Conservation (phyloP, 1,140 invertebrate genomes). For the Drosophila triauraria region DNA sequence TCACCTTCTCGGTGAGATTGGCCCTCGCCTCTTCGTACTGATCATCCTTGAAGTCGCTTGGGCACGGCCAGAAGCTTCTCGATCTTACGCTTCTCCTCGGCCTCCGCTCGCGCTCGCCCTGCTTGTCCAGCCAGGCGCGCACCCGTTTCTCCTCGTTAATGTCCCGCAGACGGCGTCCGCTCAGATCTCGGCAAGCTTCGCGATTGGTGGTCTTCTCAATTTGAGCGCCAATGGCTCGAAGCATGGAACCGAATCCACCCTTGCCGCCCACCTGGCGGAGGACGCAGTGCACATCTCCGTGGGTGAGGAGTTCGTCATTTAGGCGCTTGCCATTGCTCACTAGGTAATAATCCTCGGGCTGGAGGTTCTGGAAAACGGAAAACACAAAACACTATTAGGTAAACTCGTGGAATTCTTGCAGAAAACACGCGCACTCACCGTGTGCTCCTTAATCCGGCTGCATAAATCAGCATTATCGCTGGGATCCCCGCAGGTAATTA, state of each 20-base stretch:
- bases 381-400: background rate
- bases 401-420: background rate
- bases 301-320: background rate
- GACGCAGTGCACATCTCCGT: constrained; percentile 51
- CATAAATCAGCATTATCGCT: constrained; percentile 38
- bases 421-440: constrained; percentile 39
- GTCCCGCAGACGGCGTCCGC: constrained; percentile 95
- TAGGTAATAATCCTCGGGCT: constrained; percentile 50
- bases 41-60: constrained; percentile 92
- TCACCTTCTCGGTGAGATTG: constrained; percentile 91
- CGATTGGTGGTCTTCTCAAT: constrained; percentile 99
- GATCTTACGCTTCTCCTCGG: constrained; percentile 91
- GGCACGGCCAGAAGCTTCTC: constrained; percentile 91
- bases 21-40: constrained; percentile 92
- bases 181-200: constrained; percentile 98
- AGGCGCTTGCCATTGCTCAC: constrained; percentile 58
- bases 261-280: constrained; percentile 90
- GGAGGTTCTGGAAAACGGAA: constrained; percentile 35
- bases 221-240: constrained; percentile 98
- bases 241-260: constrained; percentile 97
- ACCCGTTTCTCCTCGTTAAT: constrained; percentile 98
- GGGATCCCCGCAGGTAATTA: constrained; percentile 26
- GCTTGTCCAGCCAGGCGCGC: constrained; percentile 95
- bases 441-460: constrained; percentile 32
- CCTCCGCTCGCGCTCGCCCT: constrained; percentile 92